Evolutionary conservation across 2,888 invertebrate species (phyloP).

Genomic region (Muscina levida): DNA sequence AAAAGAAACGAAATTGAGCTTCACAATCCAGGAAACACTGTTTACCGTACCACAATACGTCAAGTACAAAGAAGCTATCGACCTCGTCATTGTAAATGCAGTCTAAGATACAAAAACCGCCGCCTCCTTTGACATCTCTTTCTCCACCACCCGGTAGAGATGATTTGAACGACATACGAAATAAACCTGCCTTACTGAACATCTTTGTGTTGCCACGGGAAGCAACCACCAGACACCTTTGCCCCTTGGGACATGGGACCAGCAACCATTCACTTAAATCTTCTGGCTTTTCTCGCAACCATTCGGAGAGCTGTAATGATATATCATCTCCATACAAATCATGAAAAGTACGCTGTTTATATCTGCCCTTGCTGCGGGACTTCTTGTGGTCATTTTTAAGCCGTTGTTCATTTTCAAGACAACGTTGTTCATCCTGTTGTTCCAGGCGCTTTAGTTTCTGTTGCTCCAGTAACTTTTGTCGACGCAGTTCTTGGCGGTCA

Average conservation of each 20-base stretch:
- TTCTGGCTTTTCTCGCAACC: slow-evolving; percentile 92
- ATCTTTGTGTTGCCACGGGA: slow-evolving; percentile 84
- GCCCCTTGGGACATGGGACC: slow-evolving; percentile 91
- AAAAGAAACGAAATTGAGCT: slow-evolving; percentile 90
- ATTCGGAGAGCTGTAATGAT: slow-evolving; percentile 94
- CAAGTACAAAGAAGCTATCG: slow-evolving; percentile 87
- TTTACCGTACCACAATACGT: slow-evolving; percentile 81
- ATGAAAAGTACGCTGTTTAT: slow-evolving; percentile 25
- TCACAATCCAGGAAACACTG: slow-evolving; percentile 77
- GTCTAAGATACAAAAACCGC: slow-evolving; percentile 84
- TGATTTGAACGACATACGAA: slow-evolving; percentile 81
- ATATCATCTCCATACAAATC: slow-evolving; percentile 55
- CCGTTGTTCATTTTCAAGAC: too few relatives aligned
- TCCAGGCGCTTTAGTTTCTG: slow-evolving; percentile 75
- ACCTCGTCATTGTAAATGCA: slow-evolving; percentile 86
- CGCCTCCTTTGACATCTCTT: slow-evolving; percentile 64
- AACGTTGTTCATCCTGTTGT: slow-evolving; percentile 72
- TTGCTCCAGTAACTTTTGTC: slow-evolving; percentile 71
- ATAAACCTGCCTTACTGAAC: slow-evolving; percentile 85
- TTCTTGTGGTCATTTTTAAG: background rate
- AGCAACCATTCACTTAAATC: slow-evolving; percentile 88
- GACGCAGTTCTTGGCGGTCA: slow-evolving; percentile 72
- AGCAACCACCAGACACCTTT: slow-evolving; percentile 90
- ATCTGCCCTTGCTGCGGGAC: background rate
- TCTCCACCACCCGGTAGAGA: slow-evolving; percentile 74